A percentile compares a stretch with the other conserved stretches of the same genome.
These are phyloP conservation scores for Limenitis camilla DNA, from an alignment of 2,888 invertebrate genomes.

Conservation along the genomic window DNA sequence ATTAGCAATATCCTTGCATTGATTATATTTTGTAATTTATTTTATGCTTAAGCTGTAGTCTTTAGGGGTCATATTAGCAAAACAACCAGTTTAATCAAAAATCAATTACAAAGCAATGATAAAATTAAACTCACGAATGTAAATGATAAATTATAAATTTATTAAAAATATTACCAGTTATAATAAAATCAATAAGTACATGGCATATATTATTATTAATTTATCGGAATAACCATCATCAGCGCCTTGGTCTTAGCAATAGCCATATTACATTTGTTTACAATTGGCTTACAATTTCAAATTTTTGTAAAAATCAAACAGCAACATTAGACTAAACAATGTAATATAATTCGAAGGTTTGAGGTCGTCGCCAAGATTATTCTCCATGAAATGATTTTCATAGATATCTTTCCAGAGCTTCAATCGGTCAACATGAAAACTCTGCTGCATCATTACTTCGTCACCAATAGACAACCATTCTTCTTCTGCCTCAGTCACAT, in stretches of 20 bases:
- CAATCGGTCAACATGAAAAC: conserved; percentile 42
- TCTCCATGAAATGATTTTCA: conserved; percentile 45
- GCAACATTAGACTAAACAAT: conserved; percentile 7
- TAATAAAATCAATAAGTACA: conserved; percentile 9
- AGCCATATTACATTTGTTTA: not conserved
- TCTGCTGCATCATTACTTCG: conserved; percentile 25
- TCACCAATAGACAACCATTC: conserved; percentile 42
- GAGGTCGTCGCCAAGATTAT: conserved; percentile 22
- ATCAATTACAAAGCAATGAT: no score
- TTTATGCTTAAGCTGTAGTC: no score
- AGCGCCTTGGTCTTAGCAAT: not conserved
- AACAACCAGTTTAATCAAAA: no score
- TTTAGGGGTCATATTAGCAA: not conserved
- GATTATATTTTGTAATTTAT: no score
- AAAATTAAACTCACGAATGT: no score
- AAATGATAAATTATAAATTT: no score
- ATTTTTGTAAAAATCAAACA: conserved; percentile 1
- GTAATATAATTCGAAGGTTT: conserved; percentile 15
- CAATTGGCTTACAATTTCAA: not conserved
- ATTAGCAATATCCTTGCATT: no score
- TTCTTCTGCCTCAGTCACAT: conserved; percentile 33
- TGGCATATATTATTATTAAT: conserved; percentile 1
- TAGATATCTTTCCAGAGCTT: conserved; percentile 50
- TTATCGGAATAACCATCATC: not conserved
- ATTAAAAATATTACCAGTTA: conserved; percentile 9